Conservation (phyloP, 2,888 invertebrate genomes). For the Gymnoscelis rufifasciata region DNA sequence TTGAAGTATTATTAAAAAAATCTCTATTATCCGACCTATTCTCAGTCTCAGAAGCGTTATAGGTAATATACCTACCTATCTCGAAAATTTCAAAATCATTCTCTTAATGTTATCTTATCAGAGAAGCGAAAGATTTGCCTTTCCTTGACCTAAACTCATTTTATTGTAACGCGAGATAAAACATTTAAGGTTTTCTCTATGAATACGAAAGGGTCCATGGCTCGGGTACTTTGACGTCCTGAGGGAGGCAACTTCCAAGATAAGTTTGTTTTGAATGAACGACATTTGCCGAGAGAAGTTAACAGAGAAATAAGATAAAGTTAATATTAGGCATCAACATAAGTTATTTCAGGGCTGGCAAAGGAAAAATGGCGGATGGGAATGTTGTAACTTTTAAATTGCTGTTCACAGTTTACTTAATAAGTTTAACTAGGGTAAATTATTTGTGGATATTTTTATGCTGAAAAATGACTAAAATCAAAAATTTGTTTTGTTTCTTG, state of each 20-base stretch:
- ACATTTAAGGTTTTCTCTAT: constrained; percentile 32
- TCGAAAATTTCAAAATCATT: background rate
- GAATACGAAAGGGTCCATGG: constrained; percentile 43
- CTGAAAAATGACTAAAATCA: too few species aligned
- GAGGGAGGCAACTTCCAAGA: constrained; percentile 35
- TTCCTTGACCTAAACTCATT: constrained; percentile 32
- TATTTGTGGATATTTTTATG: too few species aligned
- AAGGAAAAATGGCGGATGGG: constrained; percentile 15
- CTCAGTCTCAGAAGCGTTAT: too few species aligned
- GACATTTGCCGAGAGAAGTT: constrained; percentile 37
- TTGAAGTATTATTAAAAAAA: too few species aligned
- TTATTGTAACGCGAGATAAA: constrained; percentile 37
- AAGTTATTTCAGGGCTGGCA: constrained; percentile 25
- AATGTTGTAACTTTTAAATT: constrained; percentile 1
- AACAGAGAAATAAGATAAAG: constrained; percentile 33
- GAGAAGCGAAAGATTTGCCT: constrained; percentile 17
- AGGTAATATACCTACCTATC: background rate
- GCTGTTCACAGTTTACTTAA: background rate
- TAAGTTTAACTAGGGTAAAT: too few species aligned
- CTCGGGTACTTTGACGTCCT: constrained; percentile 40
- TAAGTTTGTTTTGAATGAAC: constrained; percentile 49
- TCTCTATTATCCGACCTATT: too few species aligned
- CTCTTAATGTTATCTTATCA: constrained; percentile 20
- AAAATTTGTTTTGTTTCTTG: too few species aligned
- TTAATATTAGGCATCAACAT: constrained; percentile 19